A percentile compares a stretch with the other conserved stretches of the same genome.
These are phyloP conservation scores for Pocillopora grandis DNA, from an alignment of 92 coral and sea anemone genomes.

Conservation along the genomic window DNA sequence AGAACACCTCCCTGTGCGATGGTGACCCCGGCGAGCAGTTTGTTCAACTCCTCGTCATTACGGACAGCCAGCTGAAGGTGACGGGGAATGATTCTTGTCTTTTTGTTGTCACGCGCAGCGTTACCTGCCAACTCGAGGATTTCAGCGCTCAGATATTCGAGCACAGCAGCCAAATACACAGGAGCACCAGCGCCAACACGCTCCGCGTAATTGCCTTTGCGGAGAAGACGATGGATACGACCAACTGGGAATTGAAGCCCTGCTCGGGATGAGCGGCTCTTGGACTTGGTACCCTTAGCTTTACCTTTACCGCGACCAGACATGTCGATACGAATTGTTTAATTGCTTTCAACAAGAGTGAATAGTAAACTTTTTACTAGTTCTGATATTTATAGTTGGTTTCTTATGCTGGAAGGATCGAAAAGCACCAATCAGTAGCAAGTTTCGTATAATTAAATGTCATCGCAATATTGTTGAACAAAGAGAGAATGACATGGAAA, in stretches of 20 bases:
- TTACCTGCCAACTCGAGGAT: conserved; percentile 63
- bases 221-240: conserved; percentile 72
- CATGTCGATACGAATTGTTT: conserved; percentile 26
- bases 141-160: conserved; percentile 54
- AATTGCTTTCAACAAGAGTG: too few relatives aligned
- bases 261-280: conserved; percentile 86
- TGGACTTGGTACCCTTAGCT: conserved; percentile 84
- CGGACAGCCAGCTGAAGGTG: conserved; percentile 51
- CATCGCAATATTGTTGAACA: accelerated
- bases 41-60: conserved; percentile 58
- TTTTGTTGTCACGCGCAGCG: conserved; percentile 70
- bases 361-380: too few relatives aligned
- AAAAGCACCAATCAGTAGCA: conserved; percentile 3
- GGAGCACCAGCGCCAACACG: conserved; percentile 77
- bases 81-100: conserved; percentile 63
- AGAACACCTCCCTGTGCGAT: conserved; percentile 57
- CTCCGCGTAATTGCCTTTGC: conserved; percentile 75
- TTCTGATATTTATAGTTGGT: not conserved
- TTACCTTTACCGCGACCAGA: conserved; percentile 94
- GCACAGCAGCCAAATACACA: conserved; percentile 51
- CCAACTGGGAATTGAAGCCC: conserved; percentile 81
- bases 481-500: too few relatives aligned
- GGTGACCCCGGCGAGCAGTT: conserved; percentile 52
- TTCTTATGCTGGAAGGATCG: conserved; percentile 6
- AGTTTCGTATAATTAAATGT: too few relatives aligned